phyloP scores from a whole-genome alignment of 1,140 invertebrate genomes.

The Drosophila setifemur region DNA sequence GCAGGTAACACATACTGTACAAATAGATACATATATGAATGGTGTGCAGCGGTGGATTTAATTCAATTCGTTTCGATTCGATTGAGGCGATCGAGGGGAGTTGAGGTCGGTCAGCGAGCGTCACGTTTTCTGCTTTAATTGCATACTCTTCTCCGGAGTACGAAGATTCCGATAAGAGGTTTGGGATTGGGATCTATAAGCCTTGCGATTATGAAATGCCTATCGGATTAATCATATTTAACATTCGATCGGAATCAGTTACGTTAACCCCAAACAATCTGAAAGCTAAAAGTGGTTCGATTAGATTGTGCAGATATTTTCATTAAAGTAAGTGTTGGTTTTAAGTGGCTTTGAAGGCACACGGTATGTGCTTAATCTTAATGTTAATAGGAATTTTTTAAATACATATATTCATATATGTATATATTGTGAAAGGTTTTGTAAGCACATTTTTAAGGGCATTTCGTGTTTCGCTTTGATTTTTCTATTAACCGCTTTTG shows the following conservation, averaged over 20 bases:
- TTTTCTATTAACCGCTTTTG: too few relatives aligned
- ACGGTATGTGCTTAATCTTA: background rate
- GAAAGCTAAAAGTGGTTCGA: background rate
- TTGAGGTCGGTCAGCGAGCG: constrained; percentile 42
- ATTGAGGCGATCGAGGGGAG: constrained; percentile 5
- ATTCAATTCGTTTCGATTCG: constrained; percentile 14
- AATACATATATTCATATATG: too few relatives aligned
- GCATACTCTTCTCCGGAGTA: background rate
- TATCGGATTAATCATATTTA: background rate
- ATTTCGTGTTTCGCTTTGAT: background rate
- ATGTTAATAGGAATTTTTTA: too few relatives aligned
- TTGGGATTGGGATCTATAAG: background rate
- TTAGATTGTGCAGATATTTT: constrained; percentile 11
- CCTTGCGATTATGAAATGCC: constrained; percentile 3
- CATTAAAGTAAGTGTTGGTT: background rate
- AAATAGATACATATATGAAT: constrained; percentile 8
- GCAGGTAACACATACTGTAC: constrained; percentile 22
- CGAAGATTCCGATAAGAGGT: constrained; percentile 4
- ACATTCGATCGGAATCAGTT: background rate
- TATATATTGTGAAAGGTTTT: too few relatives aligned
- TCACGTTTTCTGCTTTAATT: constrained; percentile 28
- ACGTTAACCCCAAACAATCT: background rate
- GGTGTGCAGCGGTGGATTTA: constrained; percentile 15
- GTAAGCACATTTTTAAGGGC: too few relatives aligned
- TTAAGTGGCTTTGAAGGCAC: background rate